These are phyloP conservation scores for Lutjanus campechanus DNA, from an alignment of 2,797 vertebrate species.

Conservation along the genomic window DNA sequence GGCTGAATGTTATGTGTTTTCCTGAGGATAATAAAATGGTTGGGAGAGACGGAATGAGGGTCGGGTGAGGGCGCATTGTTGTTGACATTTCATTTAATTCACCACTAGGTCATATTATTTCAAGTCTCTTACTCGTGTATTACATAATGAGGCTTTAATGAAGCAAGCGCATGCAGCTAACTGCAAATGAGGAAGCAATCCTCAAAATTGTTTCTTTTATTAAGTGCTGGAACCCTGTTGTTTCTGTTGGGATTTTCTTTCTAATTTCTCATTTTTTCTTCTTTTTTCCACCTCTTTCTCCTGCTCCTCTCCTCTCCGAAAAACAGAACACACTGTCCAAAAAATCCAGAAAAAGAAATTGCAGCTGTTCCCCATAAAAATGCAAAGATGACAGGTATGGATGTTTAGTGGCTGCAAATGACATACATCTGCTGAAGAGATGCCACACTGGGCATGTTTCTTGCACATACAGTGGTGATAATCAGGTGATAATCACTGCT, in stretches of 20 bases:
- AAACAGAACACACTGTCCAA: background rate
- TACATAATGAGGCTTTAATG: conserved; percentile 62
- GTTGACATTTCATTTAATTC: conserved; percentile 61
- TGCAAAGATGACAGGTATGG: conserved; percentile 22
- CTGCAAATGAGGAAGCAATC: conserved; percentile 48
- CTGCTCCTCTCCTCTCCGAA: background rate
- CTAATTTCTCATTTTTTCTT: background rate
- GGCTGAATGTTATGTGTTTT: conserved; percentile 17
- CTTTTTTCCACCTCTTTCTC: background rate
- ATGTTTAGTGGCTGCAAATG: conserved; percentile 27
- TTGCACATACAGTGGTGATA: conserved; percentile 29
- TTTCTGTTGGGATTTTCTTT: background rate
- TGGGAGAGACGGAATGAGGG: background rate
- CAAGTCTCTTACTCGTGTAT: conserved; percentile 36
- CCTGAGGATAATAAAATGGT: conserved; percentile 27
- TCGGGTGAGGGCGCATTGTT: conserved; percentile 34
- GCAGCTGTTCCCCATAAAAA: conserved; percentile 16
- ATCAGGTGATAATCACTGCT: conserved; percentile 60
- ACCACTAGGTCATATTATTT: conserved; percentile 64
- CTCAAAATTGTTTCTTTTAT: conserved; percentile 36
- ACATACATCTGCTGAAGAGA: conserved; percentile 27
- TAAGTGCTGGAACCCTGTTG: conserved; percentile 10
- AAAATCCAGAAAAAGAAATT: background rate
- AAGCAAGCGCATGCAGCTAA: conserved; percentile 43
- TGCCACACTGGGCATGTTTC: conserved; percentile 21